phyloP scores from a whole-genome alignment of 2,113 vertebrate genomes.

The Porphyrio hochstetteri region DNA sequence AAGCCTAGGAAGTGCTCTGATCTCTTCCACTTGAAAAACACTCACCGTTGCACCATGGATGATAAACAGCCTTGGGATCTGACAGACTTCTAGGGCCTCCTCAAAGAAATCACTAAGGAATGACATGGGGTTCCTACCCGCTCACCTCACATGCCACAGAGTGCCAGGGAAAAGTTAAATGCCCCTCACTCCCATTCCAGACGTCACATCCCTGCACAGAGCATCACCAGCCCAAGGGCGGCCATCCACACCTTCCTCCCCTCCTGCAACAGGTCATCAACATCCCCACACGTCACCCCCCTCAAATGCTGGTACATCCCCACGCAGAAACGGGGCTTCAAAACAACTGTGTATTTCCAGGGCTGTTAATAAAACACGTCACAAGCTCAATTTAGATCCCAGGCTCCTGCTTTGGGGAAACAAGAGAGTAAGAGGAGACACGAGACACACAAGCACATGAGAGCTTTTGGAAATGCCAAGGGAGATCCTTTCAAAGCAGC shows the following conservation, averaged over 20 bases:
- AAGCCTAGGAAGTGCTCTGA: not conserved
- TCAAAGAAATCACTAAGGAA: not conserved
- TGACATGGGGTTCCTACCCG: not conserved
- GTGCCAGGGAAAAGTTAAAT: not conserved
- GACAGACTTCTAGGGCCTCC: not conserved
- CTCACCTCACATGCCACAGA: fast-evolving
- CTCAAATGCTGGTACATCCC: not conserved
- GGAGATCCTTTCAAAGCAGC: not conserved
- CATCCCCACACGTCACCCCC: not conserved
- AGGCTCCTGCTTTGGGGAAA: not conserved
- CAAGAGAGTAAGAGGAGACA: not conserved
- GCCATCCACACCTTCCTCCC: not conserved
- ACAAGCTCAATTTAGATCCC: not conserved
- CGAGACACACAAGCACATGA: fast-evolving
- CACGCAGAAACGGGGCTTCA: fast-evolving
- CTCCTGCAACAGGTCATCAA: not conserved
- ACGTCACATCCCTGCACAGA: fast-evolving
- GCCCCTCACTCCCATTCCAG: not conserved
- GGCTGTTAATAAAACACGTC: not conserved
- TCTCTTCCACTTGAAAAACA: not conserved
- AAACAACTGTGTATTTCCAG: not conserved
- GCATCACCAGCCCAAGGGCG: not conserved
- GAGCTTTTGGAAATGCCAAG: not conserved
- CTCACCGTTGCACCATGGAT: not conserved
- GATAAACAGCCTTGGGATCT: not conserved